phyloP scores from a whole-genome alignment of 2,888 invertebrate species.

The Acanthoscelides obtectus region DNA sequence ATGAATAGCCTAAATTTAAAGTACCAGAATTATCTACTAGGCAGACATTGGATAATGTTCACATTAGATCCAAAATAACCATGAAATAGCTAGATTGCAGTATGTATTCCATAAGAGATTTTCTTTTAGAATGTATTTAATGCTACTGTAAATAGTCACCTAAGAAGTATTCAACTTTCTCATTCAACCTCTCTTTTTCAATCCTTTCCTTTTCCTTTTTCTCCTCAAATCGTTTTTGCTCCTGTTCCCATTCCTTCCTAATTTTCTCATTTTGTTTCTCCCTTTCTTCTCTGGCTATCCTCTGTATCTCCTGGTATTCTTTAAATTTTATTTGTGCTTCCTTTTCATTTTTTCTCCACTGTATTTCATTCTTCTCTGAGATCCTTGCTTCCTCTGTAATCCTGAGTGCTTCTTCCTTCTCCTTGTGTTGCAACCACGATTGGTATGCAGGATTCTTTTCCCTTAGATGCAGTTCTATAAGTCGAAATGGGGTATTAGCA shows the following conservation, averaged over 20 bases:
- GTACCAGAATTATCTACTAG: too few species aligned
- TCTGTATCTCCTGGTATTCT: constrained; percentile 55
- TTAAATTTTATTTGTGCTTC: constrained; percentile 61
- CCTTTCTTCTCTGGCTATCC: constrained; percentile 53
- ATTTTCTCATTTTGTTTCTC: constrained; percentile 58
- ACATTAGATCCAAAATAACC: too few species aligned
- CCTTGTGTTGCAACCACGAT: constrained; percentile 51
- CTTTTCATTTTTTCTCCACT: constrained; percentile 63
- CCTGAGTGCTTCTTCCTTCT: constrained; percentile 49
- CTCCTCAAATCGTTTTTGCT: constrained; percentile 56
- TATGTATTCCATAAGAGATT: too few species aligned
- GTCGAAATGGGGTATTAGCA: constrained; percentile 3
- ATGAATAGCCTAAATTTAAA: too few species aligned
- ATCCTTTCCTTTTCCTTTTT: constrained; percentile 54
- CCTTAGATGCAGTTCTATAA: constrained; percentile 41
- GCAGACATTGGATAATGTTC: too few species aligned
- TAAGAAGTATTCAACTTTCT: constrained; percentile 26
- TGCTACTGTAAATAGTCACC: too few species aligned
- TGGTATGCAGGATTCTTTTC: constrained; percentile 51
- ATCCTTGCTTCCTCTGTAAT: constrained; percentile 53
- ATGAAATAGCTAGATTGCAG: too few species aligned
- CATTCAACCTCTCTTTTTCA: constrained; percentile 50
- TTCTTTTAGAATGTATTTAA: too few species aligned
- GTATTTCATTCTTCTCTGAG: constrained; percentile 55
- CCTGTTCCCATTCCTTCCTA: constrained; percentile 64